These are phyloP conservation scores for Bemisia tabaci DNA, from an alignment of 1,140 invertebrate species.

Conservation along the genomic window DNA sequence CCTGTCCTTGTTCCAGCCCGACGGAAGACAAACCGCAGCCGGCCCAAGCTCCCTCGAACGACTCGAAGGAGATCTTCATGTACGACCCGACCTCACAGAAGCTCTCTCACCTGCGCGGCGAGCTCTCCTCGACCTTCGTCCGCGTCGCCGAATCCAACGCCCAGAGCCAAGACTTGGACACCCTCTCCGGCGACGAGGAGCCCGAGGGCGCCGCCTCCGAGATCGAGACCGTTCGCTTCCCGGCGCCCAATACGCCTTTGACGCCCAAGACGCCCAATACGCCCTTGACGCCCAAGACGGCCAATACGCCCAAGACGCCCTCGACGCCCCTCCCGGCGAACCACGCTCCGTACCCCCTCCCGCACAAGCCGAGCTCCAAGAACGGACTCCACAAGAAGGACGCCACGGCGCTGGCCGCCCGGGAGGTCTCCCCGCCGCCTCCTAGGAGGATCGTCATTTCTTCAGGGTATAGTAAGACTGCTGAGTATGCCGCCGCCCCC, in stretches of 20 bases:
- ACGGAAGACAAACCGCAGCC: conserved; percentile 5
- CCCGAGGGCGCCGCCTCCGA: background rate
- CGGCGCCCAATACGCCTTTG: background rate
- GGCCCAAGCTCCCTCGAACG: too few relatives aligned
- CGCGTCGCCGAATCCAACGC: conserved; percentile 69
- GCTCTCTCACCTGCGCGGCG: conserved; percentile 52
- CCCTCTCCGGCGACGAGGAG: conserved; percentile 29
- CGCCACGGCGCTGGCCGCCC: background rate
- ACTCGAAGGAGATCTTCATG: conserved; percentile 74
- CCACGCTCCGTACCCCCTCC: too few relatives aligned
- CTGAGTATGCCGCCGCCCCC: background rate
- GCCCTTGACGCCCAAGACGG: background rate
- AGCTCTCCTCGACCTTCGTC: conserved; percentile 63
- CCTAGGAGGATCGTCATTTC: background rate
- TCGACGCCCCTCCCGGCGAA: too few relatives aligned
- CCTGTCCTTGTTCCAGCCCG: conserved; percentile 21
- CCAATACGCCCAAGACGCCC: too few relatives aligned
- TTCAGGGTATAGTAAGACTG: background rate
- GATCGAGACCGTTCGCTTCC: background rate
- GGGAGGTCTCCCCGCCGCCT: background rate
- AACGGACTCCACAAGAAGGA: background rate
- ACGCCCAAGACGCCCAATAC: too few relatives aligned
- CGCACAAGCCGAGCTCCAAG: background rate
- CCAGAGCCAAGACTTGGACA: conserved; percentile 47
- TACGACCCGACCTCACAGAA: conserved; percentile 53